A percentile compares a stretch with the other conserved stretches of the same genome.
phyloP scores from a whole-genome alignment of 2,888 invertebrate genomes.

The Pyralis farinalis region DNA sequence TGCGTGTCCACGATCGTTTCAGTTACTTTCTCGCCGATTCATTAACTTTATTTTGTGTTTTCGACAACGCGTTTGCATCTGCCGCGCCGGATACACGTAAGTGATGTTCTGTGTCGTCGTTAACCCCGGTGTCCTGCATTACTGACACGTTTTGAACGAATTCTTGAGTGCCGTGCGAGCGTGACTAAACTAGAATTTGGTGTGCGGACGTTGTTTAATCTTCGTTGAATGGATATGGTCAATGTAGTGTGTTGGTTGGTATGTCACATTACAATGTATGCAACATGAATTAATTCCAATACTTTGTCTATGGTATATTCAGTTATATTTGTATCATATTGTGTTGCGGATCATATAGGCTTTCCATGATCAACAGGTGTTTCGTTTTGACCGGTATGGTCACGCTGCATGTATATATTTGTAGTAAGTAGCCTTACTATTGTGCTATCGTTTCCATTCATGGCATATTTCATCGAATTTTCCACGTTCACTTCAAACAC shows the following conservation, averaged over 20 bases:
- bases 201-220: slow-evolving; percentile 30
- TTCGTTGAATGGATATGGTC: slow-evolving; percentile 47
- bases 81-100: slow-evolving; percentile 58
- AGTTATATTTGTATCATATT: slow-evolving; percentile 11
- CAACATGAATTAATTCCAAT: too few relatives aligned
- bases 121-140: slow-evolving; percentile 49
- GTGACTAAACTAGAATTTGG: slow-evolving; percentile 45
- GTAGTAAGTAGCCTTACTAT: background rate
- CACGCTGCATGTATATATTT: background rate
- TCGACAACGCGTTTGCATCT: slow-evolving; percentile 35
- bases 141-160: slow-evolving; percentile 51
- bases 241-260: too few relatives aligned
- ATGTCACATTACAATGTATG: too few relatives aligned
- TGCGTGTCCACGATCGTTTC: slow-evolving; percentile 53
- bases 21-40: slow-evolving; percentile 40
- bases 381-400: slow-evolving; percentile 12
- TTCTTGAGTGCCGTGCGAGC: slow-evolving; percentile 42
- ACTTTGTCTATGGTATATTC: too few relatives aligned
- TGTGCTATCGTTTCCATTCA: slow-evolving; percentile 20
- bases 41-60: slow-evolving; percentile 64
- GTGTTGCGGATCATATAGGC: background rate
- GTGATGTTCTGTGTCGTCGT: slow-evolving; percentile 63
- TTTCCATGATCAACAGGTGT: slow-evolving; percentile 48
- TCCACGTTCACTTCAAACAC: background rate
- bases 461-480: slow-evolving; percentile 13